These are phyloP conservation scores for Ciconia stormi DNA, from an alignment of 2,113 vertebrate genomes.

Conservation along the genomic window DNA sequence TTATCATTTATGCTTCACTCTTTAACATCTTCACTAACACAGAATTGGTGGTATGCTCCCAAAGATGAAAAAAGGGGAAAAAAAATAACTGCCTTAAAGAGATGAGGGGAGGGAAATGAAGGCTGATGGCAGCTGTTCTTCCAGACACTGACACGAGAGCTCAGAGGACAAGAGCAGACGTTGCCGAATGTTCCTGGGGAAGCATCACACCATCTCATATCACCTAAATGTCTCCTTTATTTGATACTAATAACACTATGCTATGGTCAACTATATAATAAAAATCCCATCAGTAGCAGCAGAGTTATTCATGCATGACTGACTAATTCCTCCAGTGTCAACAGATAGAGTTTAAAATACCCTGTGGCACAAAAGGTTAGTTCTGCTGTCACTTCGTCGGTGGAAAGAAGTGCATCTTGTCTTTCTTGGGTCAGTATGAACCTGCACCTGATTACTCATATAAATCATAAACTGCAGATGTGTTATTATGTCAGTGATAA, in stretches of 20 bases:
- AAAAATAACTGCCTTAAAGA: background rate
- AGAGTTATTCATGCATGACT: conserved; percentile 17
- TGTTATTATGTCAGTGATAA: background rate
- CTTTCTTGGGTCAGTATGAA: background rate
- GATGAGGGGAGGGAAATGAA: background rate
- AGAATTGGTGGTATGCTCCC: background rate
- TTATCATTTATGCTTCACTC: background rate
- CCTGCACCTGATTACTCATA: background rate
- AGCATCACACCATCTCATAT: background rate
- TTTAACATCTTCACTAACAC: background rate
- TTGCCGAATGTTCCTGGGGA: background rate
- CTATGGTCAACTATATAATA: background rate
- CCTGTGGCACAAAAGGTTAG: conserved; percentile 15
- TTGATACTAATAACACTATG: background rate
- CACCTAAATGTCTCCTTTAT: conserved; percentile 5
- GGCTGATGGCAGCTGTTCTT: background rate
- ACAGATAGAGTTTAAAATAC: conserved; percentile 24
- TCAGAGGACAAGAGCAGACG: background rate
- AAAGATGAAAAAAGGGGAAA: background rate
- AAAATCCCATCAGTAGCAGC: conserved; percentile 22
- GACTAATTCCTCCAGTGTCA: conserved; percentile 46
- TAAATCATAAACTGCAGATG: background rate
- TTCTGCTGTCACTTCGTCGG: background rate
- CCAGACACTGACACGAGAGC: background rate
- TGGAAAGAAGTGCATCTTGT: background rate